Evolutionary conservation across 2,888 invertebrate genomes (phyloP).

Genomic region (Macrosoma leucophasiata): DNA sequence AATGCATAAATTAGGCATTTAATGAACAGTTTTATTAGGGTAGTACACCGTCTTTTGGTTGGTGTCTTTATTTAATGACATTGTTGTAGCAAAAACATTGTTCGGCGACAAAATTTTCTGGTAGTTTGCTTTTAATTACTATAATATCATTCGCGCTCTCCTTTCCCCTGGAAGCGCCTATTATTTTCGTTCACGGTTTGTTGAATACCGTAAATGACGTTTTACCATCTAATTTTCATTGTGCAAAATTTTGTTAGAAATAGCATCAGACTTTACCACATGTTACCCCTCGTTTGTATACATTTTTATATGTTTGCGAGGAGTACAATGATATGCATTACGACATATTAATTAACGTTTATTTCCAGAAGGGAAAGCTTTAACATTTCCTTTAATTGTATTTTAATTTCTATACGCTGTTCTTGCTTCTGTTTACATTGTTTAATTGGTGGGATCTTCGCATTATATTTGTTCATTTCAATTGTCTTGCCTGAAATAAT

Average conservation of each 20-base stretch:
- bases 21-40: constrained; percentile 40
- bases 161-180: constrained; percentile 37
- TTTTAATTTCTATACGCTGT: constrained; percentile 35
- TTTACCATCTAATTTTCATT: constrained; percentile 46
- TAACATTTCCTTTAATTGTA: constrained; percentile 41
- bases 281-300: constrained; percentile 19
- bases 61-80: constrained; percentile 40
- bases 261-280: not conserved
- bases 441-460: constrained; percentile 18
- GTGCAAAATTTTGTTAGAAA: constrained; percentile 37
- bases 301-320: constrained; percentile 6
- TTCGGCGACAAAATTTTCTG: constrained; percentile 50
- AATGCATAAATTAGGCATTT: constrained; percentile 47
- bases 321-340: constrained; percentile 27
- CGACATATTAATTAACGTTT: constrained; percentile 40
- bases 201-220: constrained; percentile 51
- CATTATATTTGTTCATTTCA: too few relatives aligned
- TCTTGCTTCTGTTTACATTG: constrained; percentile 24
- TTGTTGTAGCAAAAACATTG: constrained; percentile 44
- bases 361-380: constrained; percentile 29
- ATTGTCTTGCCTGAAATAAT: too few relatives aligned
- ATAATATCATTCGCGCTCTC: constrained; percentile 46
- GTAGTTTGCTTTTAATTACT: constrained; percentile 56
- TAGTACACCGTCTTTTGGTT: constrained; percentile 30
- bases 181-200: constrained; percentile 58